Evolutionary conservation across 2,113 vertebrate genomes (phyloP).

Genomic region (Anseranas semipalmata): DNA sequence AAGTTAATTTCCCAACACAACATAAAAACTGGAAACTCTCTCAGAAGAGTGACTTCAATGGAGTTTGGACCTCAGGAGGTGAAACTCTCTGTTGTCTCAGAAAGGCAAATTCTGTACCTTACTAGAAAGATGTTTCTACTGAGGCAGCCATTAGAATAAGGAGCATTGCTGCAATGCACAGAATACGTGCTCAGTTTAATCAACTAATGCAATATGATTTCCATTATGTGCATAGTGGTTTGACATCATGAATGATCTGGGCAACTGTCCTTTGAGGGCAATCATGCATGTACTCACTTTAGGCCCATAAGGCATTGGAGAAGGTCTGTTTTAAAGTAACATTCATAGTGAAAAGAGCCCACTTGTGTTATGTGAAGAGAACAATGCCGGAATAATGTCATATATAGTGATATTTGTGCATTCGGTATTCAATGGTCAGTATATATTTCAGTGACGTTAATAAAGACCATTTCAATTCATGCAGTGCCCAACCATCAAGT

Average conservation of each 20-base stretch:
- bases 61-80: neutral
- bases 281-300: neutral
- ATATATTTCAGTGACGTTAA: neutral
- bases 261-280: neutral
- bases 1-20: constrained; percentile 19
- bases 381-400: neutral
- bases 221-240: neutral
- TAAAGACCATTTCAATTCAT: neutral
- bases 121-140: neutral
- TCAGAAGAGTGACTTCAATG: neutral
- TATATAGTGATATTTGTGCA: neutral
- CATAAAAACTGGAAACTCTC: neutral
- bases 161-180: neutral
- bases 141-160: neutral
- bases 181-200: neutral
- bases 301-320: neutral
- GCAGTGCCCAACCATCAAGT: neutral
- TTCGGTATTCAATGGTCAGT: neutral
- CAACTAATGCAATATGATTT: neutral
- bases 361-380: neutral
- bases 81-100: neutral
- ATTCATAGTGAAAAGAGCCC: neutral
- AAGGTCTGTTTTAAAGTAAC: neutral
- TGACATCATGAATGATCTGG: neutral
- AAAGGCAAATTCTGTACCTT: neutral